Evolutionary conservation across 2,888 invertebrate species (phyloP).

Genomic region (Drosophila leonis): DNA sequence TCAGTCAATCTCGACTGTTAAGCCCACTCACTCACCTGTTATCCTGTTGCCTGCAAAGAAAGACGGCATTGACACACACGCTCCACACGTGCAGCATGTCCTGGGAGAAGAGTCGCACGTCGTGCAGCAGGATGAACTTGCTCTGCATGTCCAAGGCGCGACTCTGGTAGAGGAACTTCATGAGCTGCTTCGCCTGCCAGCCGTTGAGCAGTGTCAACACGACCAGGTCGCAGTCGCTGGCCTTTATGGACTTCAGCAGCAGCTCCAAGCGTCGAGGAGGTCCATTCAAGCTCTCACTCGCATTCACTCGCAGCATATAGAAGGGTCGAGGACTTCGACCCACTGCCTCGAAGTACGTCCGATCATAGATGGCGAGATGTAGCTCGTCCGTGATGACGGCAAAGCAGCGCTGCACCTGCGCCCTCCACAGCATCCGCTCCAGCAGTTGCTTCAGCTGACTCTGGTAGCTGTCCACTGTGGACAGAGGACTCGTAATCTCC

Average conservation of each 20-base stretch:
- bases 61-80: conserved; percentile 90
- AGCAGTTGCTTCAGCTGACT: conserved; percentile 60
- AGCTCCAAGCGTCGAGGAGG: conserved; percentile 88
- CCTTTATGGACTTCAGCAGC: conserved; percentile 87
- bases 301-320: conserved; percentile 87
- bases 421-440: conserved; percentile 55
- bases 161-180: conserved; percentile 90
- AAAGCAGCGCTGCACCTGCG: conserved; percentile 78
- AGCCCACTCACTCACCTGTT: conserved; percentile 55
- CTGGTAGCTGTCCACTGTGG: conserved; percentile 51
- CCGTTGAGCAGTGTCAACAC: conserved; percentile 91
- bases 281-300: conserved; percentile 88
- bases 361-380: conserved; percentile 73
- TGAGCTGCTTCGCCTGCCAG: conserved; percentile 88
- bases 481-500: not conserved
- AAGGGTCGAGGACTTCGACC: conserved; percentile 45
- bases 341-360: conserved; percentile 62
- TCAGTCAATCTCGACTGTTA: accelerated
- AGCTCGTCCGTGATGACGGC: conserved; percentile 82
- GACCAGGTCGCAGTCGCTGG: conserved; percentile 90
- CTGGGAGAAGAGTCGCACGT: conserved; percentile 88
- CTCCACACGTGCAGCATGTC: conserved; percentile 91
- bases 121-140: conserved; percentile 90
- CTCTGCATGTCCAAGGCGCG: conserved; percentile 90
- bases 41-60: conserved; percentile 86